These are phyloP conservation scores for Pterophyllum scalare DNA, from an alignment of 2,113 vertebrate genomes.

Conservation along the genomic window DNA sequence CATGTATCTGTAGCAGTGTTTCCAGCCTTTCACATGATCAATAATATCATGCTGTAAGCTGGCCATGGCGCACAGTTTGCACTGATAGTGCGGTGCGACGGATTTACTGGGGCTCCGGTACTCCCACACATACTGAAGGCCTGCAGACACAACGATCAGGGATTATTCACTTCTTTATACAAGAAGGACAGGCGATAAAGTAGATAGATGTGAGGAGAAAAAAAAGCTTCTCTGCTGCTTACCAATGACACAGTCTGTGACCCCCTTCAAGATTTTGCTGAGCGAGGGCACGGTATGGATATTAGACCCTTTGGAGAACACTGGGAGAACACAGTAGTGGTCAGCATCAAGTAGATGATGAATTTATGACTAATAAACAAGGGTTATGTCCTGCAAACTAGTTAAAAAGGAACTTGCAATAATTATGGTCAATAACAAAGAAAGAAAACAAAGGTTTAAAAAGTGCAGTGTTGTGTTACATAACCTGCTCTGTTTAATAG, in stretches of 20 bases:
- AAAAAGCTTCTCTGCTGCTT: slow-evolving; percentile 52
- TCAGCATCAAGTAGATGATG: slow-evolving; percentile 25
- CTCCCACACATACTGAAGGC: slow-evolving; percentile 84
- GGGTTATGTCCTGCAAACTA: background rate
- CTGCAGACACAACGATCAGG: slow-evolving; percentile 56
- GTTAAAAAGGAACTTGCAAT: background rate
- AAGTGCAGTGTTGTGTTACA: background rate
- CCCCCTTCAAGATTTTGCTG: slow-evolving; percentile 65
- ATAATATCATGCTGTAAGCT: slow-evolving; percentile 79
- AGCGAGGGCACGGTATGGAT: slow-evolving; percentile 77
- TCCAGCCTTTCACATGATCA: slow-evolving; percentile 81
- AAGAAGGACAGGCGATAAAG: background rate
- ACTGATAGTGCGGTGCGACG: slow-evolving; percentile 83
- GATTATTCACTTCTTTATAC: background rate
- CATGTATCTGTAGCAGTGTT: slow-evolving; percentile 80
- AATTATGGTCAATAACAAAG: background rate
- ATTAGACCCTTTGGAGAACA: slow-evolving; percentile 70
- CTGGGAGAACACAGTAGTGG: slow-evolving; percentile 58
- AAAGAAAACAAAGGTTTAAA: background rate
- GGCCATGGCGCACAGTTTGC: slow-evolving; percentile 80
- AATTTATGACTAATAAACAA: background rate
- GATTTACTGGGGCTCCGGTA: slow-evolving; percentile 83
- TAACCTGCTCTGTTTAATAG: slow-evolving; percentile 1
- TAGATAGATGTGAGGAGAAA: background rate
- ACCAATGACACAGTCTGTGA: slow-evolving; percentile 77